phyloP scores from a whole-genome alignment of 2,888 invertebrate genomes.

The Dicyrtomina minuta region DNA sequence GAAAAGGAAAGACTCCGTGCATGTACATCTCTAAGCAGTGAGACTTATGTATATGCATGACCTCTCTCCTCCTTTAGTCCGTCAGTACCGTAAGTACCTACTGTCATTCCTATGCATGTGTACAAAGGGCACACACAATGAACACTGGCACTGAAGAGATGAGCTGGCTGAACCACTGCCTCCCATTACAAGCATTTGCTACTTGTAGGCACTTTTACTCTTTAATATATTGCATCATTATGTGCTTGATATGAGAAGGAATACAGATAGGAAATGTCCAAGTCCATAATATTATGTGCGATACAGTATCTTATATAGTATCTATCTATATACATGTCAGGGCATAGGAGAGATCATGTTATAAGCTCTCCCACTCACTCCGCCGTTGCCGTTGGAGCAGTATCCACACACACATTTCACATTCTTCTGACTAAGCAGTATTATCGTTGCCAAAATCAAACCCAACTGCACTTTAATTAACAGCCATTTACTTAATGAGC shows the following conservation, averaged over 20 bases:
- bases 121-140: no score
- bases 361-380: constrained; percentile 7
- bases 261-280: background rate
- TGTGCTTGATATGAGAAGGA: background rate
- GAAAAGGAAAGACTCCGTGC: no score
- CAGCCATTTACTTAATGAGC: constrained; percentile 33
- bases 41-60: no score
- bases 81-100: no score
- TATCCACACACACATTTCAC: background rate
- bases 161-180: no score
- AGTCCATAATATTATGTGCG: background rate
- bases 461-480: constrained; percentile 33
- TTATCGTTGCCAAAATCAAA: constrained; percentile 32
- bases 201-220: no score
- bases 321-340: background rate
- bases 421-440: constrained; percentile 22
- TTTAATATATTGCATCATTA: no score
- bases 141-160: no score
- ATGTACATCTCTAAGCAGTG: no score
- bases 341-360: background rate
- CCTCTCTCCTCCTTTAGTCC: no score
- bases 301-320: background rate
- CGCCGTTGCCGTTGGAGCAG: background rate
- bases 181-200: no score
- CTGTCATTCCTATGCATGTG: no score